A percentile compares a stretch with the other conserved stretches of the same genome.
Evolutionary conservation across 1,140 invertebrate species (phyloP).

Genomic region (Ceratitis capitata): DNA sequence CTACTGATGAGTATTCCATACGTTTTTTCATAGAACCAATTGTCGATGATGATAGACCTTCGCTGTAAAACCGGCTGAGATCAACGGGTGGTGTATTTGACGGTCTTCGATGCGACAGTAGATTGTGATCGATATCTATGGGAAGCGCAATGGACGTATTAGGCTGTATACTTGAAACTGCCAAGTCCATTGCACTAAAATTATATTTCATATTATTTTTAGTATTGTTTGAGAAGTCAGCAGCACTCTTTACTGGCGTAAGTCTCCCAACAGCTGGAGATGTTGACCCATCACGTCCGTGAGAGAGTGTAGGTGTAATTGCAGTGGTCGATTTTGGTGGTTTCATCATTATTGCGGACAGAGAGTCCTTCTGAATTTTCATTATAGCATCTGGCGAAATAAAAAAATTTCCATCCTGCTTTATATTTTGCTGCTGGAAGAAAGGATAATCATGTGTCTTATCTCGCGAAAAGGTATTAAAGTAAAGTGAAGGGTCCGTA

Average conservation of each 20-base stretch:
- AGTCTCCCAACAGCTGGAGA: conserved; percentile 63
- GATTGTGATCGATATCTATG: conserved; percentile 56
- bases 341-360: conserved; percentile 67
- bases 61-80: conserved; percentile 58
- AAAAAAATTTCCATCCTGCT: conserved; percentile 74
- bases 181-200: conserved; percentile 66
- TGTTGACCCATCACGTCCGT: conserved; percentile 59
- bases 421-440: conserved; percentile 61
- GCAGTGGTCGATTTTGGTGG: conserved; percentile 60
- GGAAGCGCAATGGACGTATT: conserved; percentile 62
- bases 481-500: conserved; percentile 56
- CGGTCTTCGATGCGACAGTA: conserved; percentile 55
- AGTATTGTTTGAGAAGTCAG: conserved; percentile 55
- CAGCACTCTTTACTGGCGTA: conserved; percentile 57
- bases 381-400: conserved; percentile 69
- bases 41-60: conserved; percentile 49
- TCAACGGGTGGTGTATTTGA: conserved; percentile 55
- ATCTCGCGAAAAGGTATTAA: conserved; percentile 60
- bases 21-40: conserved; percentile 57
- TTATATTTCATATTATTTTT: conserved; percentile 62
- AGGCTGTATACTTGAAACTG: conserved; percentile 63
- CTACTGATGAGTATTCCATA: conserved; percentile 64
- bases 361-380: conserved; percentile 67
- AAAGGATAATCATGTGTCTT: conserved; percentile 64
- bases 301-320: conserved; percentile 52